These are phyloP conservation scores for Macrobrachium rosenbergii DNA, from an alignment of 1,140 invertebrate genomes.

Conservation along the genomic window DNA sequence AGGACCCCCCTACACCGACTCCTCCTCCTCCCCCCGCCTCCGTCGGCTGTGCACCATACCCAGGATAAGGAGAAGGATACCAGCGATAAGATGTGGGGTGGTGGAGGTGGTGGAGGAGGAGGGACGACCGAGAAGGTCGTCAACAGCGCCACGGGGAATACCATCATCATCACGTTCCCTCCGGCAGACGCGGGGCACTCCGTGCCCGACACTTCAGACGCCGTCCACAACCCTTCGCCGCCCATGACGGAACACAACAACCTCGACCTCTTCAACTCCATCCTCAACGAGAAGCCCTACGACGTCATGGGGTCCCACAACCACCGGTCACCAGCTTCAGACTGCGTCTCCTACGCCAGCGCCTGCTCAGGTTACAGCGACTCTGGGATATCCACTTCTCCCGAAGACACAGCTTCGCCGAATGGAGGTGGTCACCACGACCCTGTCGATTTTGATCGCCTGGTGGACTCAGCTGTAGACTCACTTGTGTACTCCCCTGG, in stretches of 20 bases:
- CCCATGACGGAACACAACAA: constrained; percentile 61
- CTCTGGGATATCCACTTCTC: constrained; percentile 64
- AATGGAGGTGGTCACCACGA: constrained; percentile 43
- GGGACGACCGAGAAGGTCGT: constrained; percentile 55
- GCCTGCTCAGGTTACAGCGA: constrained; percentile 64
- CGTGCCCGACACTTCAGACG: constrained; percentile 42
- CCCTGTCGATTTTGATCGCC: constrained; percentile 60
- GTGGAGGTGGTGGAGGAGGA: constrained; percentile 46
- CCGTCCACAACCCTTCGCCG: constrained; percentile 57
- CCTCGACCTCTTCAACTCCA: constrained; percentile 61
- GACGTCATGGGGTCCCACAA: constrained; percentile 65
- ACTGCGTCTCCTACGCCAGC: constrained; percentile 65
- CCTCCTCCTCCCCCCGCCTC: not conserved
- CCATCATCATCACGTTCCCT: constrained; percentile 64
- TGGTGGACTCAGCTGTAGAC: constrained; percentile 63
- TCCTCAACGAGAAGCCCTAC: constrained; percentile 64
- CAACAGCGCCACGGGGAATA: constrained; percentile 62
- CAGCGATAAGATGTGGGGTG: constrained; percentile 66
- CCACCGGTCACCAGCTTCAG: constrained; percentile 63
- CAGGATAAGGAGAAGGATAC: constrained; percentile 60
- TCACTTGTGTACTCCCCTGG: constrained; percentile 61
- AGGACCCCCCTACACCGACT: constrained; percentile 40
- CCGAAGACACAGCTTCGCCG: constrained; percentile 63
- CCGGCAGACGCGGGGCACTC: constrained; percentile 37
- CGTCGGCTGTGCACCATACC: not conserved